Evolutionary conservation across 2,113 vertebrate genomes (phyloP), one percentile per base, ranked within the genome.

Genomic region (Zingel zingel): DNA sequence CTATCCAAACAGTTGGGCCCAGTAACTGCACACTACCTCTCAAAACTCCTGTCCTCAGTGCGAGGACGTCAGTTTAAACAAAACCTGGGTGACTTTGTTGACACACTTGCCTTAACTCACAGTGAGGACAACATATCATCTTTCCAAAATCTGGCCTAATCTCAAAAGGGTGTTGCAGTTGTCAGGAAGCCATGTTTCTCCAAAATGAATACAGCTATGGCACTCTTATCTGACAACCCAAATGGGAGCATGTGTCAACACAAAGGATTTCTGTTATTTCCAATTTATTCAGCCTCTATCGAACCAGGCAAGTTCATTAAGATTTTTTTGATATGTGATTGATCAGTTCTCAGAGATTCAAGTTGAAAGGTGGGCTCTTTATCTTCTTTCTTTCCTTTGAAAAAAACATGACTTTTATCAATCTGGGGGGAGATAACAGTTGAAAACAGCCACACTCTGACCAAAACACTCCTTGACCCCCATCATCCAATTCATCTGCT

Each of bases 291-390:
- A 36, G 21, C 39, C 73, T 74, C 77, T 86, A 89, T 91, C 79
- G 63, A 78, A 78, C 59, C 61, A 82, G 82, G 63, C 67, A 4
- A 76, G 10, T 68, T 73, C 78, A 87, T 87, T 87, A 86, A 83
- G 86, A 91, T 91, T 47, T n/a, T 11, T 70, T 79, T 87, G 84
- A 90, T 88, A 84, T 64, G 78, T 51, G 56, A 81, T 76, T 73
- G 88, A 90, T 88, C 61, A 3, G 13, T 71, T 84, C 72, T 70
- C 74, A 56, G 64, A 72, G 25, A 67, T 61, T 76, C 9, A 39
- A 69, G 69, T 57, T 77, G 36, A 74, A 59, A 74, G 57, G 74
- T 27, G 23, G 51, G 10, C 14, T 68, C 53, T 85, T 88, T 66
- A 75, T 74, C 76, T 64, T 19, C 5, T 81, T 59, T 65, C 33